Percentiles rank a stretch among this genome's conserved stretches.
Evolutionary conservation across 30 jellyfish, hydroid and myxozoan species (phyloP).

Genomic region (Cassiopea xamachana): DNA sequence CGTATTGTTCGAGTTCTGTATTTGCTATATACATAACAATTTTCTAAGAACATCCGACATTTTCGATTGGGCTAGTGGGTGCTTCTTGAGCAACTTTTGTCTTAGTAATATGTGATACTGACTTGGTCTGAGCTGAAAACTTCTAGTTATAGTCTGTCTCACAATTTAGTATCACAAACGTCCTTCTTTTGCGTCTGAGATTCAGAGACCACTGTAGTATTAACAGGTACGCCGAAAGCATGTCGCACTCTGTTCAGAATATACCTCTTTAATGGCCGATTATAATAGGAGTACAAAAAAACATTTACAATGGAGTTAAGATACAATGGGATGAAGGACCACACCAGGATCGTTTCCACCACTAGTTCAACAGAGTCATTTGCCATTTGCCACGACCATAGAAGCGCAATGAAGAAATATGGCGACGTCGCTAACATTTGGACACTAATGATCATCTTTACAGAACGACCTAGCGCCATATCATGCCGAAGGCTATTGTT

Average conservation of each 20-base stretch:
- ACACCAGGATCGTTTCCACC: not conserved
- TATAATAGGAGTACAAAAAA: slow-evolving; percentile 47
- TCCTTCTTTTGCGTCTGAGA: not conserved
- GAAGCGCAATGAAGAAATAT: not conserved
- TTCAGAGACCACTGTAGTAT: not conserved
- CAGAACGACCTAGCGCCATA: slow-evolving; percentile 38
- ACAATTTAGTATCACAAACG: not conserved
- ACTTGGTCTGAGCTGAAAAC: too few species aligned
- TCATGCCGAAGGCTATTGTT: slow-evolving; percentile 37
- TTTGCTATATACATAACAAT: too few species aligned
- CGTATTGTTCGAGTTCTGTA: too few species aligned
- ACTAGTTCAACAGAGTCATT: not conserved
- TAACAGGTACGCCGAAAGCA: not conserved
- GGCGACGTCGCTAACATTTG: slow-evolving; percentile 6
- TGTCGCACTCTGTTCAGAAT: not conserved
- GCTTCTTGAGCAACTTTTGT: too few species aligned
- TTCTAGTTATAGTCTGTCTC: too few species aligned
- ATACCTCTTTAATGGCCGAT: slow-evolving; percentile 38
- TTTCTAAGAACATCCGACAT: too few species aligned
- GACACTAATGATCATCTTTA: not conserved
- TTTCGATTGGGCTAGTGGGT: too few species aligned
- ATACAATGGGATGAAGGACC: slow-evolving; percentile 37
- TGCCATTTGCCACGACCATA: slow-evolving; percentile 48
- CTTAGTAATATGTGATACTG: too few species aligned
- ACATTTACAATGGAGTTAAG: slow-evolving; percentile 25